Evolutionary conservation across 2,888 invertebrate genomes (phyloP).

Genomic region (Smittia sp.): DNA sequence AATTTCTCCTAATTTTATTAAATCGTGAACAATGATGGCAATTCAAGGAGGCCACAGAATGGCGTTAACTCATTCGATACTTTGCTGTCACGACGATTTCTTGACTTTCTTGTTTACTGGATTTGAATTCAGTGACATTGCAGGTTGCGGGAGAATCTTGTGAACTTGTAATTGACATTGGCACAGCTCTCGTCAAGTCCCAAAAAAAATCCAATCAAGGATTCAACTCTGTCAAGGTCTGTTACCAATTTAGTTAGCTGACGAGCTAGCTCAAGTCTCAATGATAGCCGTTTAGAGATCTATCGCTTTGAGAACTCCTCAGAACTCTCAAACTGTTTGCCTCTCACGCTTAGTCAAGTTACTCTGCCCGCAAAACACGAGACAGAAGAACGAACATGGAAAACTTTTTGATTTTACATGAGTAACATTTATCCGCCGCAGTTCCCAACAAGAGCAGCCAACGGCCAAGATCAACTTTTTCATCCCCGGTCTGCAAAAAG

Average conservation of each 20-base stretch:
- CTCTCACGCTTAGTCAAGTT: too few relatives aligned
- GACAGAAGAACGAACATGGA: neutral
- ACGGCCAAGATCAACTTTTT: slow-evolving; percentile 1
- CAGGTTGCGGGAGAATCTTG: neutral
- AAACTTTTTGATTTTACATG: slow-evolving; percentile 3
- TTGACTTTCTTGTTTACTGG: too few relatives aligned
- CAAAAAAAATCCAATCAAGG: too few relatives aligned
- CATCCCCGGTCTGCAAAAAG: neutral
- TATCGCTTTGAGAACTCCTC: too few relatives aligned
- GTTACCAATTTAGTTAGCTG: too few relatives aligned
- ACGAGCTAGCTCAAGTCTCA: too few relatives aligned
- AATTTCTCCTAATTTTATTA: slow-evolving; percentile 13
- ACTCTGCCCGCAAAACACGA: neutral
- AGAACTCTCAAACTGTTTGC: too few relatives aligned
- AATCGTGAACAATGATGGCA: slow-evolving; percentile 8
- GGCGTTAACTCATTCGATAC: neutral
- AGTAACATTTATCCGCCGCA: slow-evolving; percentile 3
- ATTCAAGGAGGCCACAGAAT: neutral
- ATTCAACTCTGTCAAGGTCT: too few relatives aligned
- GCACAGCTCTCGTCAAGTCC: too few relatives aligned
- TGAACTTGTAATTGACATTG: too few relatives aligned
- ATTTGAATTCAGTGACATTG: too few relatives aligned
- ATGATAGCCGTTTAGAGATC: too few relatives aligned
- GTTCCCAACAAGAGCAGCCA: neutral
- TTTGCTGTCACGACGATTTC: neutral